Percentiles rank a stretch among this genome's conserved stretches.
Evolutionary conservation across 2,888 invertebrate genomes (phyloP).

Genomic region (Orthosia cruda): DNA sequence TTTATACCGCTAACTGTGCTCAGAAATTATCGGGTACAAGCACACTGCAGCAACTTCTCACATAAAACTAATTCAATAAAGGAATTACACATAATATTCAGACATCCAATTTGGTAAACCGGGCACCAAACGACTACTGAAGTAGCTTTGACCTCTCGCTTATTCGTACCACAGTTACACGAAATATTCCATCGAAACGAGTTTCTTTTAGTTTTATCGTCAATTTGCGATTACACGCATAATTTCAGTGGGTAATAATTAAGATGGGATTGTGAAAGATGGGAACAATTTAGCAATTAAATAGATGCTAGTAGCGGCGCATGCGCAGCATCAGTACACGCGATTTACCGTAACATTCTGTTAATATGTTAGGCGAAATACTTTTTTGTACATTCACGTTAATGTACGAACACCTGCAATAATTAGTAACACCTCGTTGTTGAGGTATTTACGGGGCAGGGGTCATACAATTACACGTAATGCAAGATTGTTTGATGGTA

Average conservation of each 20-base stretch:
- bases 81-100: constrained; percentile 46
- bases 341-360: constrained; percentile 59
- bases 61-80: constrained; percentile 51
- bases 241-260: constrained; percentile 68
- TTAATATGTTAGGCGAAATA: constrained; percentile 33
- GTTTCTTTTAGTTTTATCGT: constrained; percentile 75
- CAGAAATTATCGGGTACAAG: constrained; percentile 8
- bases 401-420: constrained; percentile 31
- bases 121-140: constrained; percentile 73
- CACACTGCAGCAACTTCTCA: constrained; percentile 5
- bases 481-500: background rate
- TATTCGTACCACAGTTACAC: constrained; percentile 56
- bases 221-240: constrained; percentile 78
- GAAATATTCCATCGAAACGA: constrained; percentile 63
- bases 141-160: constrained; percentile 74
- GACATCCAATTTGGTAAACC: constrained; percentile 69
- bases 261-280: constrained; percentile 62
- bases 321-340: constrained; percentile 54
- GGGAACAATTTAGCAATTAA: constrained; percentile 66
- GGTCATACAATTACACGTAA: constrained; percentile 12
- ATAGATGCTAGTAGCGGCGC: constrained; percentile 58
- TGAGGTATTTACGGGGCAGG: constrained; percentile 11
- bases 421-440: constrained; percentile 26
- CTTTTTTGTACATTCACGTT: constrained; percentile 30
- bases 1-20: constrained; percentile 10